phyloP scores from a whole-genome alignment of 1,140 invertebrate genomes.

The Steinernema feltiae region DNA sequence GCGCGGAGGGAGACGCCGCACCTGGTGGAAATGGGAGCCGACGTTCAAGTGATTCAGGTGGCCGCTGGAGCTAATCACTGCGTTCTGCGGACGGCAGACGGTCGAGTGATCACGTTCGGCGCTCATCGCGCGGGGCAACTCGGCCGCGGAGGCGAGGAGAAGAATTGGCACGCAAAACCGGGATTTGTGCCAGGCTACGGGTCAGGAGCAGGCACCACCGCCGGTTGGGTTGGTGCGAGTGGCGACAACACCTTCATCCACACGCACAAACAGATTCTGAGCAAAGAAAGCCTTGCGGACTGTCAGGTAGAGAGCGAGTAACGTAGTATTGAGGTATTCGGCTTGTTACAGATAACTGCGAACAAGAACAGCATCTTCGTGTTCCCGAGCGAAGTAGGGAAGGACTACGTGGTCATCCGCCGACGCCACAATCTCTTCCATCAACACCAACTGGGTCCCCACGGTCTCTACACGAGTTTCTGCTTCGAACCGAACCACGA shows the following conservation, averaged over 20 bases:
- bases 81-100: constrained; percentile 77
- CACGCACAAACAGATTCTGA: constrained; percentile 83
- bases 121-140: constrained; percentile 83
- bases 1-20: constrained; percentile 40
- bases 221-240: constrained; percentile 84
- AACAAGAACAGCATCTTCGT: constrained; percentile 32
- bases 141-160: constrained; percentile 64
- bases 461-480: constrained; percentile 35
- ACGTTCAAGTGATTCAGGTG: constrained; percentile 67
- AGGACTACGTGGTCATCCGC: constrained; percentile 43
- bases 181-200: constrained; percentile 70
- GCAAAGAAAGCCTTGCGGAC: constrained; percentile 60
- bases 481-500: constrained; percentile 42
- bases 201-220: constrained; percentile 69
- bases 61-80: constrained; percentile 91
- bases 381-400: constrained; percentile 33
- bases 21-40: constrained; percentile 66
- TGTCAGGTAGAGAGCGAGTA: constrained; percentile 20
- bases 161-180: constrained; percentile 73
- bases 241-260: constrained; percentile 90
- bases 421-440: constrained; percentile 25
- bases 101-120: constrained; percentile 88
- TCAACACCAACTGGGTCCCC: constrained; percentile 31
- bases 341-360: constrained; percentile 38
- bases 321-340: not conserved